Evolutionary conservation across 1,140 invertebrate genomes (phyloP), one percentile per base, ranked within the genome.

Genomic region (Drosophila asahinai): DNA sequence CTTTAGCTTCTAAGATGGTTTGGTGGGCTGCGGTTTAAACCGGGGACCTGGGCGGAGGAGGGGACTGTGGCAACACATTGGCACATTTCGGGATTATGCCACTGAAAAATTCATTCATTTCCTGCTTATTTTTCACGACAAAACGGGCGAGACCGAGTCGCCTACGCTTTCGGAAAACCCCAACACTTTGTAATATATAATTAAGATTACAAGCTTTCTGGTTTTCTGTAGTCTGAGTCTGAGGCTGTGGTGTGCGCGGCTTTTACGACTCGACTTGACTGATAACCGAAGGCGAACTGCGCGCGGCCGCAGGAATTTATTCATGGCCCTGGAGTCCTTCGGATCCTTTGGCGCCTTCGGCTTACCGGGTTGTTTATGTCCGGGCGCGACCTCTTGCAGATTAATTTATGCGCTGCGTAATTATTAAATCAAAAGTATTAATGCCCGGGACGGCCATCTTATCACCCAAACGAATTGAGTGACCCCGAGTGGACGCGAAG

Each of bases 31-130:
- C 27, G 82, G 77, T 43, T 68, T 55, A 11, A 33, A 59, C 11
- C 7, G 27, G 11, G 5, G 8, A 45, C 54, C n/a, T 15, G 61
- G 19, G 30, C 57, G 33, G 40, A 25, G 27, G 27, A 30, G 30
- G 60, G 66, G 68, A 54, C 80, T 72, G 66, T 71, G 84, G 80
- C 77, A 87, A 83, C 80, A 74, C 81, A 89, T 89, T 89, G 86
- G 86, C 81, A 81, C 84, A 89, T 89, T 81, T 87, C 52, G 68
- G 86, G 86, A 86, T 90, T 90, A 90, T 80, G 79, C 86, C 72
- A 86, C 86, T 90, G 86, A 90, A 90, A 90, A 90, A 90, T 90
- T 90, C 86, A 90, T 90, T 90, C 75, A 90, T 90, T 90, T 89
- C 81, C 81, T 89, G 83, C 76, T 86, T 86, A 75, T 84, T 86